phyloP scores from a whole-genome alignment of 2,113 vertebrate genomes.

The Sarotherodon lohbergeri region DNA sequence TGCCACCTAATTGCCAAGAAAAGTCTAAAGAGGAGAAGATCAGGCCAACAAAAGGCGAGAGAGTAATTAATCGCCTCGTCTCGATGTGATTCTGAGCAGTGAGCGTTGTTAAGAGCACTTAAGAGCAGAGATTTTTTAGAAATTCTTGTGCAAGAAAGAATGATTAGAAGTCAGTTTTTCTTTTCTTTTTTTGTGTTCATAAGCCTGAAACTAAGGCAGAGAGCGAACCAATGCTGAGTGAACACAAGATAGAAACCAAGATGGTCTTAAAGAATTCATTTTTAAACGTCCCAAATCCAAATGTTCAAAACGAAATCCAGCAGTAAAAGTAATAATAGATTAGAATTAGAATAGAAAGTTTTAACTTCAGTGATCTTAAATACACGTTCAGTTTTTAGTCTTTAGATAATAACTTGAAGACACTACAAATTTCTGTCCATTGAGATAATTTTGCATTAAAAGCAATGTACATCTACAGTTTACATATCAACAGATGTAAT shows the following conservation, averaged over 20 bases:
- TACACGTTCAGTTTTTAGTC: neutral
- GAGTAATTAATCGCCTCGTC: neutral
- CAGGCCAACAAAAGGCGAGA: neutral
- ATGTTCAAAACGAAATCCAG: neutral
- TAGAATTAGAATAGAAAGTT: neutral
- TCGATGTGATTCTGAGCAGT: neutral
- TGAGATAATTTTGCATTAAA: neutral
- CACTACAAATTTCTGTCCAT: neutral
- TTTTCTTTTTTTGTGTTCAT: neutral
- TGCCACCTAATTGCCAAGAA: conserved; percentile 83
- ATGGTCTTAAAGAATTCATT: neutral
- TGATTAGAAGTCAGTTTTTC: neutral
- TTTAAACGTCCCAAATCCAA: neutral
- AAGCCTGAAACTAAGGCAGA: neutral
- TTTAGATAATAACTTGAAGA: neutral
- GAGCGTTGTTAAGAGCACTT: neutral
- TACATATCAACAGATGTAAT: neutral
- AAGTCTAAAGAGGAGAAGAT: conserved; percentile 1
- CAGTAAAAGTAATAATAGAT: neutral
- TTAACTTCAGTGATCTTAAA: neutral
- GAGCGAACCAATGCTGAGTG: neutral
- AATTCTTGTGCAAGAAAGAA: neutral
- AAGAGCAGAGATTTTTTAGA: neutral
- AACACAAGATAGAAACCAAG: neutral
- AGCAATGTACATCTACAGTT: neutral